A percentile compares a stretch with the other conserved stretches of the same genome.
Evolutionary conservation across 1,140 invertebrate genomes (phyloP).

Genomic region (Vanessa tameamea): DNA sequence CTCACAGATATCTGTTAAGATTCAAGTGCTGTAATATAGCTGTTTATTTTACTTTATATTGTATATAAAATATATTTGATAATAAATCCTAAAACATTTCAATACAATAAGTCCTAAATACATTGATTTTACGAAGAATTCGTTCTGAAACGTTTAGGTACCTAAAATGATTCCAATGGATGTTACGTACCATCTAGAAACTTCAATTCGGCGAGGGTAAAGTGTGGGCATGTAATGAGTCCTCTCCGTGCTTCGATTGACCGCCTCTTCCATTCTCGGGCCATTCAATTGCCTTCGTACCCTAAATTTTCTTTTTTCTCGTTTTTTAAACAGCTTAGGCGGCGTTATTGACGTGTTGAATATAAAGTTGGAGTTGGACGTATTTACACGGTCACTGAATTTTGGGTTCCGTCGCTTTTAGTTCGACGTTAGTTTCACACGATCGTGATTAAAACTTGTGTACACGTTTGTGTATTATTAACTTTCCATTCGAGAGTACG

Average conservation of each 20-base stretch:
- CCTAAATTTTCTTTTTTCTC: slow-evolving; percentile 64
- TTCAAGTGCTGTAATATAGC: too few relatives aligned
- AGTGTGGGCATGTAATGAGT: slow-evolving; percentile 65
- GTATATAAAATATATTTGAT: too few relatives aligned
- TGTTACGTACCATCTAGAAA: slow-evolving; percentile 17
- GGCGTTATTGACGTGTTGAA: slow-evolving; percentile 51
- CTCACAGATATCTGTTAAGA: too few relatives aligned
- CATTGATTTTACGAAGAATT: not conserved
- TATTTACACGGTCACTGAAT: slow-evolving; percentile 35
- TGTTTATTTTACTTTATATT: too few relatives aligned
- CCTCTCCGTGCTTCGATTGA: slow-evolving; percentile 72
- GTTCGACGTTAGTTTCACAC: not conserved
- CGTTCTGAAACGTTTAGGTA: slow-evolving; percentile 1
- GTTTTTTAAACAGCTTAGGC: slow-evolving; percentile 57
- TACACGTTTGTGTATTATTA: not conserved
- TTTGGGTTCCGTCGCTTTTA: slow-evolving; percentile 17
- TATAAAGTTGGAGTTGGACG: slow-evolving; percentile 48
- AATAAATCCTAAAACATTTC: not conserved
- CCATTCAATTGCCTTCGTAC: slow-evolving; percentile 71
- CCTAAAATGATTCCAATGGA: not conserved
- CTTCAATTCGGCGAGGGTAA: slow-evolving; percentile 33
- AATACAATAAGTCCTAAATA: not conserved
- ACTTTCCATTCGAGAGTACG: not conserved
- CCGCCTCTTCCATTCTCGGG: slow-evolving; percentile 62
- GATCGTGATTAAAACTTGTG: slow-evolving; percentile 10